phyloP scores from a whole-genome alignment of 2,888 invertebrate genomes.

The Trachelus stipa region DNA sequence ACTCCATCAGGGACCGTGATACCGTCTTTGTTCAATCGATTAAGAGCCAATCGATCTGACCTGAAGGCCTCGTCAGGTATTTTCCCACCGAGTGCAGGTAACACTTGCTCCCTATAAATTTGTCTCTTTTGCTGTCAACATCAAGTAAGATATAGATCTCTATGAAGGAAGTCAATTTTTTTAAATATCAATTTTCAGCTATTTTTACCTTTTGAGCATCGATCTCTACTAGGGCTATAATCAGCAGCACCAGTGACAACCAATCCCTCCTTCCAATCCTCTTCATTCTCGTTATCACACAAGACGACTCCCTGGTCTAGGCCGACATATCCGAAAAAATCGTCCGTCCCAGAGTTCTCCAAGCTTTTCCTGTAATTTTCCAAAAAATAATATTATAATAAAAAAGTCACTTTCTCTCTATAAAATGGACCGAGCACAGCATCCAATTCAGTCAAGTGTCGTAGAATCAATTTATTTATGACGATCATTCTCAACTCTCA shows the following conservation, averaged over 20 bases:
- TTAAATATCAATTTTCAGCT: background rate
- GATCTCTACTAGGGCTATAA: background rate
- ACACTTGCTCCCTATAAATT: constrained; percentile 73
- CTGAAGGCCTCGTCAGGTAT: constrained; percentile 75
- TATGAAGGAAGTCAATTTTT: background rate
- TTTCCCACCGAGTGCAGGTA: constrained; percentile 73
- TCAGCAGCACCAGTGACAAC: constrained; percentile 4
- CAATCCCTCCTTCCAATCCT: background rate
- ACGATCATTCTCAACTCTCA: background rate
- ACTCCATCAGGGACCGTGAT: constrained; percentile 73
- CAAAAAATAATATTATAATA: background rate
- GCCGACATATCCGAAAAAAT: background rate
- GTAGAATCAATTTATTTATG: background rate
- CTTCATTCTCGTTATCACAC: background rate
- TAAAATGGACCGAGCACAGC: background rate
- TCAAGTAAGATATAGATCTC: background rate
- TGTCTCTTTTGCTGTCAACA: constrained; percentile 70
- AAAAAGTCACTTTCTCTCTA: background rate
- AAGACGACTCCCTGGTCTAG: background rate
- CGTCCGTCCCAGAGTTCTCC: background rate
- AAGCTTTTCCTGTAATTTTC: background rate
- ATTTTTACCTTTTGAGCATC: constrained; percentile 15
- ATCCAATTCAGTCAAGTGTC: background rate
- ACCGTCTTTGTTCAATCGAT: constrained; percentile 73
- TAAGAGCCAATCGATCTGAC: constrained; percentile 71